phyloP scores from a whole-genome alignment of 2,797 vertebrate species.

The Myiotriccus ornatus region DNA sequence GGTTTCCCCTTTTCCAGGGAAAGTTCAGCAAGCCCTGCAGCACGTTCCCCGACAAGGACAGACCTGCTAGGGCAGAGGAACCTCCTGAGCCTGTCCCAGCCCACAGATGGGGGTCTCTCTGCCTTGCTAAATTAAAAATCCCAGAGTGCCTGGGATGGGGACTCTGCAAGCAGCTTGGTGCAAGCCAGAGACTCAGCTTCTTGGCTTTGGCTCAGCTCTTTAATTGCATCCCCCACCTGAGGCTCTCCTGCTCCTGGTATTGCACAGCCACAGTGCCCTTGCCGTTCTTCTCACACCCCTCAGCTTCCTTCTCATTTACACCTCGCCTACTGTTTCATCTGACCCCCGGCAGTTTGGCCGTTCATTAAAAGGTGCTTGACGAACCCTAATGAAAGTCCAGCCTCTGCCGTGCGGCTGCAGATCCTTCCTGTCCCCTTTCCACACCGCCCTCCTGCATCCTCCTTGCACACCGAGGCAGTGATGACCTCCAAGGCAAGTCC shows the following conservation, averaged over 20 bases:
- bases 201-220: not conserved
- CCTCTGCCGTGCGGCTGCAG: rapidly evolving
- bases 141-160: not conserved
- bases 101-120: not conserved
- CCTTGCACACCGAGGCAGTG: not conserved
- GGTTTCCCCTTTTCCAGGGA: not conserved
- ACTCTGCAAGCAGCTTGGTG: not conserved
- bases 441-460: rapidly evolving
- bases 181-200: not conserved
- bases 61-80: not conserved
- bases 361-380: slow-evolving; percentile 6
- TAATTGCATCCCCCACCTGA: not conserved
- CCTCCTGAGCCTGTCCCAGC: not conserved
- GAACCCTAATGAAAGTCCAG: not conserved
- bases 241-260: not conserved
- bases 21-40: not conserved
- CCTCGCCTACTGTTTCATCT: not conserved
- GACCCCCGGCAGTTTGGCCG: rapidly evolving
- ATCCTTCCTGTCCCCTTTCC: not conserved
- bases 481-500: not conserved
- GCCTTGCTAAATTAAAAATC: not conserved
- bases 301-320: slow-evolving; percentile 2
- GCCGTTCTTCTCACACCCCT: not conserved
- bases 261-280: not conserved
- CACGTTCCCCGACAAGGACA: not conserved